Percentiles rank a stretch among this genome's conserved stretches.
These are phyloP conservation scores for Drosophila dunni DNA, from an alignment of 1,140 invertebrate genomes.

Conservation along the genomic window DNA sequence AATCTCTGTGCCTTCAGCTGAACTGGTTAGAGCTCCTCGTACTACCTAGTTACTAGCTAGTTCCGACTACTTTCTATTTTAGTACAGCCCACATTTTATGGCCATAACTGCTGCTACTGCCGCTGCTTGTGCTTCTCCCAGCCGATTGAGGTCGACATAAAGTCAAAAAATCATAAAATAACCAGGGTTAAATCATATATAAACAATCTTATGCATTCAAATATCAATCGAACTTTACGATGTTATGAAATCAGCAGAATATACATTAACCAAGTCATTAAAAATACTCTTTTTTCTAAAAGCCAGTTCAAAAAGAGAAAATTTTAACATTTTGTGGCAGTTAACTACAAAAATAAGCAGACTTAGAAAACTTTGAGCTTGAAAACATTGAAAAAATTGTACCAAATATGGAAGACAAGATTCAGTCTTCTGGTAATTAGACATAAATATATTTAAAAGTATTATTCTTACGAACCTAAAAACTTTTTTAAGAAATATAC, in stretches of 20 bases:
- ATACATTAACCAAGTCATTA: too few relatives aligned
- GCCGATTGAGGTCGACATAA: constrained; percentile 43
- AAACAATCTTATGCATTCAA: neutral
- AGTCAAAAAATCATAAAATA: constrained; percentile 45
- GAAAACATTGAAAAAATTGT: too few relatives aligned
- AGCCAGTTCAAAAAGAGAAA: too few relatives aligned
- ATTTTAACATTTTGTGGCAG: too few relatives aligned
- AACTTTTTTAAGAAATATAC: too few relatives aligned
- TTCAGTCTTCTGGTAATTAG: too few relatives aligned
- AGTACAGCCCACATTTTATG: constrained; percentile 26
- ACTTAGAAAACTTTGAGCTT: too few relatives aligned
- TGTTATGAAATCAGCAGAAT: constrained; percentile 1
- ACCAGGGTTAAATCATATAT: constrained; percentile 3
- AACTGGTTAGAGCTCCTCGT: constrained; percentile 4
- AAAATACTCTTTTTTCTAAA: too few relatives aligned
- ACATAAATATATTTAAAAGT: too few relatives aligned
- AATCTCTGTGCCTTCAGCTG: constrained; percentile 32
- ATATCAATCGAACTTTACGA: neutral
- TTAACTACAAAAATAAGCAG: too few relatives aligned
- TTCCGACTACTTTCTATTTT: constrained; percentile 62
- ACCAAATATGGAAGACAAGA: too few relatives aligned
- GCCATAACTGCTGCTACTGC: neutral
- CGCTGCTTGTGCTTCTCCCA: neutral
- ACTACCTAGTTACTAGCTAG: neutral
- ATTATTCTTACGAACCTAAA: too few relatives aligned